A percentile compares a stretch with the other conserved stretches of the same genome.
Conservation (phyloP, 2,797 vertebrate species). For the Sebastes vulpes region DNA sequence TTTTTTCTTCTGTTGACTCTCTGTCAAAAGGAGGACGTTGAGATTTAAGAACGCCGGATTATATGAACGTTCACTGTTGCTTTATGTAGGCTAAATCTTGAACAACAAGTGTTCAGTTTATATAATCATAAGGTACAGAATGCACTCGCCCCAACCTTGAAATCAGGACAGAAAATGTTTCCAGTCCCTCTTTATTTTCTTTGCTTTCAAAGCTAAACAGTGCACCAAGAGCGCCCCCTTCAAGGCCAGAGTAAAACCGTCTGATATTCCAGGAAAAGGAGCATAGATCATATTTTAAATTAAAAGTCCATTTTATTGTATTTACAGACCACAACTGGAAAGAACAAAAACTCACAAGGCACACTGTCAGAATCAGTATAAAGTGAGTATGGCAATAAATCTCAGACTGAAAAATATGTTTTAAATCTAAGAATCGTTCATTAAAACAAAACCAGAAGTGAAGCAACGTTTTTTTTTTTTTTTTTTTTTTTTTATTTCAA, state of each 20-base stretch:
- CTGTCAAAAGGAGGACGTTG: background rate
- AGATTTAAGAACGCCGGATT: background rate
- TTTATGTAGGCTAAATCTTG: background rate
- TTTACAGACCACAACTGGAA: constrained; percentile 9
- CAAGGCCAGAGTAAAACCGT: constrained; percentile 22
- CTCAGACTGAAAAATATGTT: background rate
- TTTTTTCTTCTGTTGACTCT: constrained; percentile 7
- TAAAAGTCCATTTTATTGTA: background rate
- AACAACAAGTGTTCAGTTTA: background rate
- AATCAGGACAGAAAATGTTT: background rate
- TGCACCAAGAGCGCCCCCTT: constrained; percentile 36
- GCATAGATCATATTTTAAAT: background rate
- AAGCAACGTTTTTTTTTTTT: background rate
- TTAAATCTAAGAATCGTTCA: constrained; percentile 10
- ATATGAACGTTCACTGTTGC: background rate
- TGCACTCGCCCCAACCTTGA: background rate
- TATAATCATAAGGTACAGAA: background rate
- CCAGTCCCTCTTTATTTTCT: background rate
- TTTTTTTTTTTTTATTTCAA: background rate
- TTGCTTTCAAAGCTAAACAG: constrained; percentile 8
- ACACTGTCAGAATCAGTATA: background rate
- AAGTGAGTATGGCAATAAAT: background rate
- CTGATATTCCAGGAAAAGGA: background rate
- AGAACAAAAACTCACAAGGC: background rate
- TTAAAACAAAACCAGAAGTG: constrained; percentile 25